These are phyloP conservation scores for Mesorhabditis sp. DNA, from an alignment of 2,888 invertebrate genomes.

Conservation along the genomic window DNA sequence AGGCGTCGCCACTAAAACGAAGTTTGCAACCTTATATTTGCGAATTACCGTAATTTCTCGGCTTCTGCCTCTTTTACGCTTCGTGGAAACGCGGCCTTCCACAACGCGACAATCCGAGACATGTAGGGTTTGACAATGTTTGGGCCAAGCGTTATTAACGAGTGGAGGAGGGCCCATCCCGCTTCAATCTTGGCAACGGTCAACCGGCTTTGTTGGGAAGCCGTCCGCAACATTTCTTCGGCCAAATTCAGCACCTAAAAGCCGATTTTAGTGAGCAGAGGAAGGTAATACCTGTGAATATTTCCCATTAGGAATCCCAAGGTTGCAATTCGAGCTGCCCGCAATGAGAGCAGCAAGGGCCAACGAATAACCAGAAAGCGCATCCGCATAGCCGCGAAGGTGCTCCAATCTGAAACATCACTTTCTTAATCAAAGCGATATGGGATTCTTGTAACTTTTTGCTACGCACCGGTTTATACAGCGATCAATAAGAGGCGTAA, in stretches of 20 bases:
- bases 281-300: constrained; percentile 72
- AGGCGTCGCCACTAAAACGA: constrained; percentile 79
- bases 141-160: constrained; percentile 80
- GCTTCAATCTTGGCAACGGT: constrained; percentile 91
- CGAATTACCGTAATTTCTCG: constrained; percentile 68
- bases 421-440: background rate
- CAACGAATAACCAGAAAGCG: constrained; percentile 77
- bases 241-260: constrained; percentile 82
- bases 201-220: constrained; percentile 89
- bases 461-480: constrained; percentile 45
- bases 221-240: constrained; percentile 88
- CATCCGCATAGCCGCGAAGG: constrained; percentile 76
- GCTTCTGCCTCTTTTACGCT: constrained; percentile 93
- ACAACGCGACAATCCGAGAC: constrained; percentile 85
- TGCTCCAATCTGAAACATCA: constrained; percentile 75
- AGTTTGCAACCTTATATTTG: background rate
- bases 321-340: constrained; percentile 83
- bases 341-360: constrained; percentile 84
- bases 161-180: constrained; percentile 92
- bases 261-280: constrained; percentile 58
- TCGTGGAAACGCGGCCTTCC: constrained; percentile 95
- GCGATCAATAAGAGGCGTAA: constrained; percentile 83
- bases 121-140: constrained; percentile 64
- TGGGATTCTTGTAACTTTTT: background rate
- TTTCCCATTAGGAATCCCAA: constrained; percentile 91